phyloP scores from a whole-genome alignment of 2,888 invertebrate genomes.

The Cremastinae sp. region DNA sequence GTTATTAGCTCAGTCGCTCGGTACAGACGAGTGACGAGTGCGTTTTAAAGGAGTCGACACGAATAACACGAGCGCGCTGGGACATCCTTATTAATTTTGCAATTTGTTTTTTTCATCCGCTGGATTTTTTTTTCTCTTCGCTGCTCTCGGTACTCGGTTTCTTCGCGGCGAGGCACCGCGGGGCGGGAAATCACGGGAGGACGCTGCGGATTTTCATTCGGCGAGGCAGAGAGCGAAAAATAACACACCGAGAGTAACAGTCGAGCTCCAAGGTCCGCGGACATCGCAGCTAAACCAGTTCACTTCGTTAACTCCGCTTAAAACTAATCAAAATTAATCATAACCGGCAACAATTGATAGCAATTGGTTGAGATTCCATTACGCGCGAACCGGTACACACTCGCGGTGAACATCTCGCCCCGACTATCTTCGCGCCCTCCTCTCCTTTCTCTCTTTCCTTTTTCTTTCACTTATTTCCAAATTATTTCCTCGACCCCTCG shows the following conservation, averaged over 20 bases:
- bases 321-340: constrained; percentile 80
- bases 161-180: too few relatives aligned
- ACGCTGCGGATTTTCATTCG: neutral
- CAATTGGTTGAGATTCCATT: constrained; percentile 79
- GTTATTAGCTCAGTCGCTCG: constrained; percentile 76
- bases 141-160: too few relatives aligned
- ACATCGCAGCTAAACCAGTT: constrained; percentile 67
- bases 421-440: constrained; percentile 16
- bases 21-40: constrained; percentile 69
- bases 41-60: constrained; percentile 38
- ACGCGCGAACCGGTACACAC: constrained; percentile 52
- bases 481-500: neutral
- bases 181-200: too few relatives aligned
- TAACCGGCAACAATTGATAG: constrained; percentile 79
- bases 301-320: constrained; percentile 77
- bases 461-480: neutral
- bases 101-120: neutral
- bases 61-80: constrained; percentile 23
- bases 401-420: constrained; percentile 35
- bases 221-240: constrained; percentile 23
- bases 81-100: neutral
- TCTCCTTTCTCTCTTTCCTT: constrained; percentile 12
- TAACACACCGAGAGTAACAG: constrained; percentile 59
- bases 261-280: constrained; percentile 72
- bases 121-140: neutral